phyloP scores from a whole-genome alignment of 1,140 invertebrate genomes.

The Riptortus pedestris region DNA sequence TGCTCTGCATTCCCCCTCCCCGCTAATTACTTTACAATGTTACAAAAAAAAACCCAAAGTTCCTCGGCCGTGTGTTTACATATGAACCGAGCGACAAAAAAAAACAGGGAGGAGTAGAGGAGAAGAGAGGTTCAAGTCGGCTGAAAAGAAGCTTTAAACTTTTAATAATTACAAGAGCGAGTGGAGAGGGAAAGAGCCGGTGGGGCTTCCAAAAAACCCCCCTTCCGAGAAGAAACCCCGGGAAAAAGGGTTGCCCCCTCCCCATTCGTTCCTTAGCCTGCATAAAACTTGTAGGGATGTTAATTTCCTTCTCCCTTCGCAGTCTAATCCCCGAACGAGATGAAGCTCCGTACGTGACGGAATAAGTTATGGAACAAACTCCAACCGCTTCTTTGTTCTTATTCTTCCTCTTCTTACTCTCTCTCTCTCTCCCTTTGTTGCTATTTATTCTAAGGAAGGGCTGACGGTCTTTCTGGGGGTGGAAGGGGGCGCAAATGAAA shows the following conservation, averaged over 20 bases:
- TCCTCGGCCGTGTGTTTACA: neutral
- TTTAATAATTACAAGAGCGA: constrained; percentile 12
- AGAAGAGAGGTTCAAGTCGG: neutral
- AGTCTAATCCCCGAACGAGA: neutral
- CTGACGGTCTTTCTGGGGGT: neutral
- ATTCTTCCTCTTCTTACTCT: neutral
- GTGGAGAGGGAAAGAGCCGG: neutral
- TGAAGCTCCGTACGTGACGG: neutral
- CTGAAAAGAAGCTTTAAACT: constrained; percentile 10
- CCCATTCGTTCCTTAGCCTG: neutral
- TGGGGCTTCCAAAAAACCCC: constrained; percentile 6
- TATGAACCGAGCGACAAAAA: neutral
- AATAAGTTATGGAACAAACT: constrained; percentile 7
- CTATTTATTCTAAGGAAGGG: neutral
- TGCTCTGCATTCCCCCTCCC: too few species aligned
- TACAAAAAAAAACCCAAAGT: neutral
- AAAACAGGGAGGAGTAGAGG: neutral
- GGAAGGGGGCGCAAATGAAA: neutral
- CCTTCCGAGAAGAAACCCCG: neutral
- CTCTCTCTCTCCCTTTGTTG: neutral
- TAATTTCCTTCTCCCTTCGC: constrained; percentile 5
- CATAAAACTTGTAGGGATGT: constrained; percentile 18
- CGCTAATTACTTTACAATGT: too few species aligned
- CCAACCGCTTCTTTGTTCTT: neutral
- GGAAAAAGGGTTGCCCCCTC: neutral